Conservation (phyloP, 2,888 invertebrate species). For the Cheilosia impressa region DNA sequence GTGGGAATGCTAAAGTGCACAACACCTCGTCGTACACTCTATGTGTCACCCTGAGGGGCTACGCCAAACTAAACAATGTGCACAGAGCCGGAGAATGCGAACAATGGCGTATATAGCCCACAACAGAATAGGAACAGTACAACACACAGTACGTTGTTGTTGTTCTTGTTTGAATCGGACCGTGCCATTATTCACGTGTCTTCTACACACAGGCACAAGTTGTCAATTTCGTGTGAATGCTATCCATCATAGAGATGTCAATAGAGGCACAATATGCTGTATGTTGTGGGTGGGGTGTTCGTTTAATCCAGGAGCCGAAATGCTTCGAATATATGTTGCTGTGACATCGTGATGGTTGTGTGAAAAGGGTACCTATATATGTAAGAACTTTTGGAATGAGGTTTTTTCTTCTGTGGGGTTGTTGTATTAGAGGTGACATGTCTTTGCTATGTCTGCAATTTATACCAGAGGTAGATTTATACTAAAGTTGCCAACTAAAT, state of each 20-base stretch:
- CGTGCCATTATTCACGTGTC: conserved; percentile 44
- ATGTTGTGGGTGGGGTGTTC: neutral
- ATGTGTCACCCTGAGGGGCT: conserved; percentile 19
- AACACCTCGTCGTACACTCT: conserved; percentile 26
- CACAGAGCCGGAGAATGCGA: conserved; percentile 17
- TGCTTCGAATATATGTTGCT: too few relatives aligned
- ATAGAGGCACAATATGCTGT: conserved; percentile 12
- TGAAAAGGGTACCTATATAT: neutral
- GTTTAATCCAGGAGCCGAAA: neutral
- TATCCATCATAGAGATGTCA: conserved; percentile 56
- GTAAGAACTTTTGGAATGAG: neutral
- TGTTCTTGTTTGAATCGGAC: conserved; percentile 25
- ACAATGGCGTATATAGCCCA: conserved; percentile 19
- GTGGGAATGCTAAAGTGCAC: conserved; percentile 52
- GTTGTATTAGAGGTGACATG: neutral
- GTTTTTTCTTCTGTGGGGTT: neutral
- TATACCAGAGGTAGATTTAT: too few relatives aligned
- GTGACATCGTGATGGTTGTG: neutral
- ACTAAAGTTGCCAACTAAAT: too few relatives aligned
- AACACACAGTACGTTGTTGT: neutral
- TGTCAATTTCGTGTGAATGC: conserved; percentile 50
- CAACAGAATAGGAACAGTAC: neutral
- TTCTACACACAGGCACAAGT: conserved; percentile 36
- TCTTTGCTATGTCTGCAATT: neutral
- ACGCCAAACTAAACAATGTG: conserved; percentile 35